A percentile compares a stretch with the other conserved stretches of the same genome.
Evolutionary conservation across 2,888 invertebrate species (phyloP).

Genomic region (Caenorhabditis afra): DNA sequence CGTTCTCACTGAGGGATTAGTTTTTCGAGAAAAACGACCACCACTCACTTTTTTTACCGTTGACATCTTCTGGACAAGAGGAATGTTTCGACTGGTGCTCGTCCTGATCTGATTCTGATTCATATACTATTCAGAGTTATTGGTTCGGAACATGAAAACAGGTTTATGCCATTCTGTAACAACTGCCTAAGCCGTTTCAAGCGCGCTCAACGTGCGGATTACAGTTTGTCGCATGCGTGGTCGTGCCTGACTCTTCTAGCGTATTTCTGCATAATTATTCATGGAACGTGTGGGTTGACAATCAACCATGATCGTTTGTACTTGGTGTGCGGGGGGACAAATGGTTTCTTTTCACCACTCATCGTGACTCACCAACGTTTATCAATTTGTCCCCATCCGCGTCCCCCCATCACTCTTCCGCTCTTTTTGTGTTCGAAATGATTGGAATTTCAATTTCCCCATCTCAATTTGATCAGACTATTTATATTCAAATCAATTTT

Average conservation of each 20-base stretch:
- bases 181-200: slow-evolving; percentile 55
- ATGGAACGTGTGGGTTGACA: slow-evolving; percentile 51
- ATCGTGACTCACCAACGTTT: slow-evolving; percentile 45
- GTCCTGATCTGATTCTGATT: slow-evolving; percentile 26
- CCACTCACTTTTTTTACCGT: slow-evolving; percentile 37
- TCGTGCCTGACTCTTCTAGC: slow-evolving; percentile 32
- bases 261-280: slow-evolving; percentile 55
- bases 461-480: slow-evolving; percentile 36
- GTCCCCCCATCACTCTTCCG: slow-evolving; percentile 26
- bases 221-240: slow-evolving; percentile 49
- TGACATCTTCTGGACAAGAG: slow-evolving; percentile 1
- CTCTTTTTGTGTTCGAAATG: slow-evolving; percentile 50
- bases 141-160: slow-evolving; percentile 59
- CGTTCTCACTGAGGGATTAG: slow-evolving; percentile 23
- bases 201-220: slow-evolving; percentile 52
- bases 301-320: slow-evolving; percentile 50
- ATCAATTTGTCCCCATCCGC: slow-evolving; percentile 59
- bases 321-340: slow-evolving; percentile 24
- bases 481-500: slow-evolving; percentile 58
- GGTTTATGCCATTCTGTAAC: slow-evolving; percentile 56
- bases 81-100: slow-evolving; percentile 7
- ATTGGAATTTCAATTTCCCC: slow-evolving; percentile 41
- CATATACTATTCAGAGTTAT: slow-evolving; percentile 53
- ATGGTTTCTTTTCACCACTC: slow-evolving; percentile 40
- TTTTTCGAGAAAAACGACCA: not conserved